Base-by-base conservation (phyloP, 2,888 invertebrate species). In the Ceraclea dissimilis region DNA sequence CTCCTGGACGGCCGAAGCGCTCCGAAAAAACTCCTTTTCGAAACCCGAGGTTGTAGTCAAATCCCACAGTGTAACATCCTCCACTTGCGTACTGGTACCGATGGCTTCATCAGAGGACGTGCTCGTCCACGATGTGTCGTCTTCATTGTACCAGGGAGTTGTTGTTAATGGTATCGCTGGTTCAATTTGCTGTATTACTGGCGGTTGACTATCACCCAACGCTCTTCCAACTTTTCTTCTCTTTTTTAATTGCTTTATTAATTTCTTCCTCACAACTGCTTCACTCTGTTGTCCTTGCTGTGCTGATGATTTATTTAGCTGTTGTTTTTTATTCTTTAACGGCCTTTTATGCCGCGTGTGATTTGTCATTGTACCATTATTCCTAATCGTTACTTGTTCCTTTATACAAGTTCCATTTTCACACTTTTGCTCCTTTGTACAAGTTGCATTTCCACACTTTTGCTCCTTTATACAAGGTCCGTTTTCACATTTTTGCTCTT, bases 11-110 rank as follows among this genome's bases (percentile, higher is more conserved):
- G 75, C 75, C 71, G 62, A 56, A 52, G 75, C 75, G 67, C 78
- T 74, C 69, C 78, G 78, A 72, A 79, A 79, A 75, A 79, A 79
- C 78, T 78, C 78, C 61, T 71, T 73, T 61, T 61, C 53, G 63
- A 53, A 54, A 4, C 58, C 62, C 2, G 62, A 60, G 10, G 51
- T 62, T 2, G 60, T 60, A 62, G 71, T 72, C 70, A 69, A 72
- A 64, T 70, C 71, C 64, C 68, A 66, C 55, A 69, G 67, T 34
- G 74, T 71, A 56, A 71, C 69, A 44, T 69, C 66, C 47, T 72
- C 72, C 62, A 72, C 66, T 49, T 69, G 69, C 52, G 71, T 73
- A 63, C 71, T 73, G 61, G 71, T 70, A 60, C 72, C 71, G 51
- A 65, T 64, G 51, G 67, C 69, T 71, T 75, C 61, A 70, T 78